Percentiles rank a stretch among this genome's conserved stretches.
phyloP scores from a whole-genome alignment of 2,113 vertebrate genomes.

The Perognathus longimembris region DNA sequence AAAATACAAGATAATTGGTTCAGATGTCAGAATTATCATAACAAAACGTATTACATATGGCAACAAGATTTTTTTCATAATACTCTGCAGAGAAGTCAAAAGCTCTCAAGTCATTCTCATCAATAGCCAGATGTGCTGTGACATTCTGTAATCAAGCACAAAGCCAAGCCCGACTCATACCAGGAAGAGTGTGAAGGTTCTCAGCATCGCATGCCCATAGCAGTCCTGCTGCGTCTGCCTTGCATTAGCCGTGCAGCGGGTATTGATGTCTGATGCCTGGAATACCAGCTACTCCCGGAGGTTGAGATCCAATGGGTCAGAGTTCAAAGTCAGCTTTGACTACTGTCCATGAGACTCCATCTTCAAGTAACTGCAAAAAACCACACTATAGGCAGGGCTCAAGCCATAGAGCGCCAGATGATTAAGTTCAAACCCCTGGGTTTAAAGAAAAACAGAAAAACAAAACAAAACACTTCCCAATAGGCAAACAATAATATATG shows the following conservation, averaged over 20 bases:
- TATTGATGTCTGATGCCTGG: background rate
- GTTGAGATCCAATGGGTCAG: background rate
- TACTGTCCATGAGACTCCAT: background rate
- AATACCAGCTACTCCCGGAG: background rate
- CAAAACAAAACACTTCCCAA: background rate
- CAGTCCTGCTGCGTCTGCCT: background rate
- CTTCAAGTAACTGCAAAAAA: background rate
- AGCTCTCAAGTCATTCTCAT: slow-evolving; percentile 22
- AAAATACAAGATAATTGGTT: slow-evolving; percentile 64
- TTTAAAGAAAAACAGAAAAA: background rate
- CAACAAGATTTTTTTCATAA: slow-evolving; percentile 46
- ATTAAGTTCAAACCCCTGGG: background rate
- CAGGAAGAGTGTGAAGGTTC: background rate
- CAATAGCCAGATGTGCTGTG: slow-evolving; percentile 44
- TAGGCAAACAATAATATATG: background rate
- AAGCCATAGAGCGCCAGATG: no score
- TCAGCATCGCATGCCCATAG: background rate
- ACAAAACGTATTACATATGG: slow-evolving; percentile 55
- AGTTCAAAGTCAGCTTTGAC: background rate
- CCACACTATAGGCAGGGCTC: no score
- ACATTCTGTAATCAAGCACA: slow-evolving; percentile 30
- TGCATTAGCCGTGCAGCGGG: background rate
- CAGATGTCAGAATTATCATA: slow-evolving; percentile 68
- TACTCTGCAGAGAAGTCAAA: slow-evolving; percentile 59
- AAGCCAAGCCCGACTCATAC: background rate